Percentiles rank a stretch among this genome's conserved stretches.
These are phyloP conservation scores for Stegodyphus mimosarum DNA, from an alignment of 1,140 invertebrate genomes.

Conservation along the genomic window DNA sequence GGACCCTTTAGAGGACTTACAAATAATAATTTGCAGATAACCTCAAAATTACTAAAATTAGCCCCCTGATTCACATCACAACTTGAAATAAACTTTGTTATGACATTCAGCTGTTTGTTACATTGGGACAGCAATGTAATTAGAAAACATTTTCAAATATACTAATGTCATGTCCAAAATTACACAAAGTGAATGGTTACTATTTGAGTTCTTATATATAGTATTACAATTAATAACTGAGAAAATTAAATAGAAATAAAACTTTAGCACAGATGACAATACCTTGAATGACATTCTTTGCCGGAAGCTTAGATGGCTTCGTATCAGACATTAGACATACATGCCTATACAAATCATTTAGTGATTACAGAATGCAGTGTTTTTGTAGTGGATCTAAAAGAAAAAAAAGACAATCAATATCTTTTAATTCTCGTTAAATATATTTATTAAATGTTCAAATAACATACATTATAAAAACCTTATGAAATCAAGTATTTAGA, in stretches of 20 bases:
- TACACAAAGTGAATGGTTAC: not conserved
- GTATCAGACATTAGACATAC: constrained; percentile 49
- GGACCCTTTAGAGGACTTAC: too few relatives aligned
- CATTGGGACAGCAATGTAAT: not conserved
- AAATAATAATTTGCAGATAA: too few relatives aligned
- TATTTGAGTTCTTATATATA: not conserved
- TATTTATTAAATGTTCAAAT: too few relatives aligned
- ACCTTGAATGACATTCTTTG: constrained; percentile 46
- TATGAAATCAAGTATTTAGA: too few relatives aligned
- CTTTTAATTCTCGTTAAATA: too few relatives aligned
- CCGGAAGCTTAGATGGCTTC: constrained; percentile 31
- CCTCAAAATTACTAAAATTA: too few relatives aligned
- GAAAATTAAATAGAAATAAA: not conserved
- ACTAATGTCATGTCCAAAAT: not conserved
- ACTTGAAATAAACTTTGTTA: too few relatives aligned
- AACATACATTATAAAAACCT: too few relatives aligned
- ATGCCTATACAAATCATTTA: constrained; percentile 11
- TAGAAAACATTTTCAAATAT: not conserved
- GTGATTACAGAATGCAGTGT: not conserved
- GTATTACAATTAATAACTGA: not conserved
- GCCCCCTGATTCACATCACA: too few relatives aligned
- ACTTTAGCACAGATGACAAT: not conserved
- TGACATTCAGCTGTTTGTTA: not conserved
- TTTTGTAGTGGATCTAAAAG: too few relatives aligned
- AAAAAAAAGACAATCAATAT: too few relatives aligned